A percentile compares a stretch with the other conserved stretches of the same genome.
Evolutionary conservation across 2,113 vertebrate species (phyloP).

Genomic region (Grallaria varia): DNA sequence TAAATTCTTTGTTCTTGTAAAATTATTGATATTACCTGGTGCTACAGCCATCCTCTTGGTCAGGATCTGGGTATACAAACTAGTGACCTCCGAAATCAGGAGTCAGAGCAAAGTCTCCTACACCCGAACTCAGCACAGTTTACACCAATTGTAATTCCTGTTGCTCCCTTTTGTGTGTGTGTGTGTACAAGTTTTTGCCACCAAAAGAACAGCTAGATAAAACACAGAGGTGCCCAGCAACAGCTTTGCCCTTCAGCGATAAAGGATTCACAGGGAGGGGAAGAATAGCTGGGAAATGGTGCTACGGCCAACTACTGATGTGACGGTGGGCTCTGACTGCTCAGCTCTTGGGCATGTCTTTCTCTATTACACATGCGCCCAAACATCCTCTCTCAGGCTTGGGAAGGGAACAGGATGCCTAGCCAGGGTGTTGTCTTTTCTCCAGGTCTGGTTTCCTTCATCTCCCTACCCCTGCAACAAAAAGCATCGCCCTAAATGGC

Average conservation of each 20-base stretch:
- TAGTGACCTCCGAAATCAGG: not conserved
- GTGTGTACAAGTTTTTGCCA: not conserved
- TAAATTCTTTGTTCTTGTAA: not conserved
- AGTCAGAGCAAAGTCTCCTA: not conserved
- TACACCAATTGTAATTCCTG: not conserved
- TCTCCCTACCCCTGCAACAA: not conserved
- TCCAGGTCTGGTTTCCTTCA: not conserved
- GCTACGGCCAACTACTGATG: not conserved
- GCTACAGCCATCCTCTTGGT: not conserved
- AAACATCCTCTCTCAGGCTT: not conserved
- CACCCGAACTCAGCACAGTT: not conserved
- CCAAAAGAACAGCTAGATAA: not conserved
- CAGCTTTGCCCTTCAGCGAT: not conserved
- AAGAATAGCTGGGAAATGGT: not conserved
- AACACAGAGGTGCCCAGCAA: not conserved
- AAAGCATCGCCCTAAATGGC: not conserved
- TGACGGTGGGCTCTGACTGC: not conserved
- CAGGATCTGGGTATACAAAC: not conserved
- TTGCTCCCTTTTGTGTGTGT: not conserved
- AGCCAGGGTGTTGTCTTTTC: not conserved
- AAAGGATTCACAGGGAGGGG: not conserved
- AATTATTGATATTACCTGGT: not conserved
- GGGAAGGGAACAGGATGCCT: not conserved
- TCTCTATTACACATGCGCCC: not conserved
- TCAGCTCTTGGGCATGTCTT: not conserved